phyloP scores from a whole-genome alignment of 1,140 invertebrate species.

The Drosophila gunungcola region DNA sequence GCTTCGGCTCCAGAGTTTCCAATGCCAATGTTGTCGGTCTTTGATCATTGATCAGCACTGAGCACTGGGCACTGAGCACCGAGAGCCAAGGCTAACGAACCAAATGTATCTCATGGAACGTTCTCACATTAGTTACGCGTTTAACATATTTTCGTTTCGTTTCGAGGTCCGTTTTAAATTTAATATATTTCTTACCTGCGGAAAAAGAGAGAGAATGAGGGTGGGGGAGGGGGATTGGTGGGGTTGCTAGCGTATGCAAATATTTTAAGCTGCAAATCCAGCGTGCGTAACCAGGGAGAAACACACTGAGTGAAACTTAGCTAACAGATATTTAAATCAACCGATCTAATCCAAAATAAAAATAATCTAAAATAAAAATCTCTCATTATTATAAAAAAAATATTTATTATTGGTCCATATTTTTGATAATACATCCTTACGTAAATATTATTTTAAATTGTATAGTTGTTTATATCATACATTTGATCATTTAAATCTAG shows the following conservation, averaged over 20 bases:
- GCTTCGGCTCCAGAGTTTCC: slow-evolving; percentile 23
- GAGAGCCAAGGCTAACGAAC: slow-evolving; percentile 63
- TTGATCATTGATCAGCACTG: slow-evolving; percentile 68
- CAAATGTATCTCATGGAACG: slow-evolving; percentile 75
- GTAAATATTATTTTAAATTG: no score
- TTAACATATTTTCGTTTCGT: slow-evolving; percentile 82
- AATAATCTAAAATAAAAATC: no score
- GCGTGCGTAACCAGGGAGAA: slow-evolving; percentile 69
- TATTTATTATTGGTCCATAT: no score
- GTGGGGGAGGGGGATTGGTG: not conserved
- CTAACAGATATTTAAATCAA: not conserved
- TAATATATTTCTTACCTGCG: slow-evolving; percentile 70
- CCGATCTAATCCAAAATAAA: no score
- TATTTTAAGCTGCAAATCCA: slow-evolving; percentile 73
- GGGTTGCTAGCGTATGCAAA: slow-evolving; percentile 60
- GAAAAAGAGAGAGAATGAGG: not conserved
- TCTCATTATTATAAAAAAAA: no score
- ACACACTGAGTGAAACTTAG: slow-evolving; percentile 7
- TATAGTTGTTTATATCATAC: no score
- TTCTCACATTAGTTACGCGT: slow-evolving; percentile 82
- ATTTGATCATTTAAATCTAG: no score
- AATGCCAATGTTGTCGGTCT: slow-evolving; percentile 54
- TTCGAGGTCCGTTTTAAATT: slow-evolving; percentile 71
- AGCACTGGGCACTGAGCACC: slow-evolving; percentile 25
- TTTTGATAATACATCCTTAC: no score